Evolutionary conservation across 2,888 invertebrate genomes (phyloP).

Genomic region (Phalangium opilio): DNA sequence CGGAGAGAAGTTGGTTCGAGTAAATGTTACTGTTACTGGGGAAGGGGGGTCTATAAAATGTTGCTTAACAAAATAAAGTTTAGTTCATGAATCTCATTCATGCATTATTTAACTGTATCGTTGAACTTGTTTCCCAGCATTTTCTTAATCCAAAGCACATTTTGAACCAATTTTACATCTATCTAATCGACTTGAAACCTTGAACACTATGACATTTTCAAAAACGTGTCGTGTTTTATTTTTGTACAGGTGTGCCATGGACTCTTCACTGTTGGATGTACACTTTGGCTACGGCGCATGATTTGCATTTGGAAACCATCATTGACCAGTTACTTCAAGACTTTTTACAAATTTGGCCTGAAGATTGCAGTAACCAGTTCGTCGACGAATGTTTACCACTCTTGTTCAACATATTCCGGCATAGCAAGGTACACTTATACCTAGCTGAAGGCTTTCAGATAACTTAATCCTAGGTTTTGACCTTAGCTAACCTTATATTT

Average conservation of each 20-base stretch:
- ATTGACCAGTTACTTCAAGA: conserved; percentile 78
- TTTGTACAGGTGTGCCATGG: conserved; percentile 54
- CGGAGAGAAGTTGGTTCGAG: no score
- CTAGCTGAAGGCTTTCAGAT: neutral
- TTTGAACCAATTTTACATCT: no score
- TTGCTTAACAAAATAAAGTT: no score
- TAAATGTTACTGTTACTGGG: no score
- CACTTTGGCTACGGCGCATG: conserved; percentile 70
- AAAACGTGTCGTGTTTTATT: neutral
- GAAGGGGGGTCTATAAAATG: no score
- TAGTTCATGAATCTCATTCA: no score
- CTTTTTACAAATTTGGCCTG: conserved; percentile 75
- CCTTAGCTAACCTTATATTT: neutral
- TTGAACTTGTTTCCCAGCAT: no score
- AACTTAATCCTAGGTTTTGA: neutral
- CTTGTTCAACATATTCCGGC: conserved; percentile 73
- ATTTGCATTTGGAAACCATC: conserved; percentile 61
- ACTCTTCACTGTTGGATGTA: conserved; percentile 85
- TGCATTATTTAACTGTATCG: no score
- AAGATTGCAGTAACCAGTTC: conserved; percentile 74
- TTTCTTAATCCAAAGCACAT: no score
- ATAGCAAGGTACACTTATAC: conserved; percentile 52
- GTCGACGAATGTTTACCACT: conserved; percentile 77
- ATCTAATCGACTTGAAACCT: no score
- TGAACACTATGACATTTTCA: no score